Base-by-base conservation (phyloP, 2,113 vertebrate species). In the Dicrurus megarhynchus region DNA sequence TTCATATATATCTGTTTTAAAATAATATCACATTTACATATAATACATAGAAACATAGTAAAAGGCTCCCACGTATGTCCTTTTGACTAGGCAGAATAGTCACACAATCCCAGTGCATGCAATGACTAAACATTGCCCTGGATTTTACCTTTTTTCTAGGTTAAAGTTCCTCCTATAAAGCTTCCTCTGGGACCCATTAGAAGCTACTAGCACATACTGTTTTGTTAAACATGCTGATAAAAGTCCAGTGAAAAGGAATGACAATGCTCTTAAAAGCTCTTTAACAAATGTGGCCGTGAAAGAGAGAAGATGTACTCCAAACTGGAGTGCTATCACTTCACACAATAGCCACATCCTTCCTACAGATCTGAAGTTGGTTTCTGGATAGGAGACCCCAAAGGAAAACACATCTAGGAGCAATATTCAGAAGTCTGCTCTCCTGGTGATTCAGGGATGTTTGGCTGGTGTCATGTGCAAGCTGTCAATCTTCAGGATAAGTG, bases 71-170 rank as follows among this genome's bases (percentile, higher is more conserved):
- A 55, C 47, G 7, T n/a, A 13, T 55, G 64, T 96, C 70, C 60
- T 87, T 73, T 24, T 2, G 60, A 85, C 64, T 91, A 73, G 52
- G 52, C 3, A 11, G 83, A 71, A 83, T 28, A 90, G 28, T 84
- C 61, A 89, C 80, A 88, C 30, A 82, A 84, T 33, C 11, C 22
- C 41, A 75, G 17, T 27, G 9, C 16, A 39, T 70, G 49, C 20
- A 46, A 83, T 83, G 89, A 88, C 61, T 93, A 67, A 92, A 71
- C 22, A 59, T 32, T 78, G 77, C 56, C 83, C 61, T 75, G 46
- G 70, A 90, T 94, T 91, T 95, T 90, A 47, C 90, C 67, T 93
- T 74, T 83, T 68, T 28, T 87, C 44, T 87, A 81, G 28, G 69
- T 90, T 70, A 92, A 80, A 84, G 41, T 70, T 89, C 46, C 46